Evolutionary conservation across 2,797 vertebrate genomes (phyloP).

Genomic region (Pseudopleuronectes americanus): DNA sequence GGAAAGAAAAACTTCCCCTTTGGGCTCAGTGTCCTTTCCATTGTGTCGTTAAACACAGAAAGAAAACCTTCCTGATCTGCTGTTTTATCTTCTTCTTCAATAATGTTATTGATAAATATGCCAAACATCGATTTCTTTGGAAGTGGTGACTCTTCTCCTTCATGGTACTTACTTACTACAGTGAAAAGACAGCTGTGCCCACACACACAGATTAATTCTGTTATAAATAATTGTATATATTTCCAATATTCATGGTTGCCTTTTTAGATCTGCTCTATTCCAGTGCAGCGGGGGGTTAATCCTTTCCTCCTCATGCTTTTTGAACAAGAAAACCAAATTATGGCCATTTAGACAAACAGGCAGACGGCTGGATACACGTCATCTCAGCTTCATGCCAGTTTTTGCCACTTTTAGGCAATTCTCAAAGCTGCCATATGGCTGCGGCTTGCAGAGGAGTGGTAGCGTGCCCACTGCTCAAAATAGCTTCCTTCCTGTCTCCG

Average conservation of each 20-base stretch:
- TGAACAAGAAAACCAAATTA: conserved; percentile 7
- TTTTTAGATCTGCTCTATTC: background rate
- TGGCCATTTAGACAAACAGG: conserved; percentile 14
- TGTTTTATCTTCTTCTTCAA: background rate
- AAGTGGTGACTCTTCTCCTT: background rate
- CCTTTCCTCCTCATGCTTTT: background rate
- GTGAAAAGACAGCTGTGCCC: background rate
- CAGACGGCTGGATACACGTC: conserved; percentile 22
- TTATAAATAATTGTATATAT: conserved; percentile 4
- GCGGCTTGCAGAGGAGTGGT: conserved; percentile 67
- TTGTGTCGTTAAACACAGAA: too few relatives aligned
- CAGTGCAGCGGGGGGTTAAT: background rate
- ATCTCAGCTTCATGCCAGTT: conserved; percentile 31
- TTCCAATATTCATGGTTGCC: background rate
- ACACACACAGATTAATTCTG: background rate
- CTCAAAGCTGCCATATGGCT: conserved; percentile 43
- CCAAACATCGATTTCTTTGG: background rate
- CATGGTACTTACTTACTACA: conserved; percentile 10
- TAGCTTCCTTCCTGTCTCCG: conserved; percentile 83
- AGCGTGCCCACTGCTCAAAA: conserved; percentile 76
- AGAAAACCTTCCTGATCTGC: background rate
- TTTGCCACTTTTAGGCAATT: conserved; percentile 34
- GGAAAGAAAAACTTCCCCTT: conserved; percentile 9
- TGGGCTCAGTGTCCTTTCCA: conserved; percentile 1
- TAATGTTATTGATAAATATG: conserved; percentile 1